These are phyloP conservation scores for Cynocephalus volans DNA, from an alignment of 2,113 vertebrate species.

Conservation along the genomic window DNA sequence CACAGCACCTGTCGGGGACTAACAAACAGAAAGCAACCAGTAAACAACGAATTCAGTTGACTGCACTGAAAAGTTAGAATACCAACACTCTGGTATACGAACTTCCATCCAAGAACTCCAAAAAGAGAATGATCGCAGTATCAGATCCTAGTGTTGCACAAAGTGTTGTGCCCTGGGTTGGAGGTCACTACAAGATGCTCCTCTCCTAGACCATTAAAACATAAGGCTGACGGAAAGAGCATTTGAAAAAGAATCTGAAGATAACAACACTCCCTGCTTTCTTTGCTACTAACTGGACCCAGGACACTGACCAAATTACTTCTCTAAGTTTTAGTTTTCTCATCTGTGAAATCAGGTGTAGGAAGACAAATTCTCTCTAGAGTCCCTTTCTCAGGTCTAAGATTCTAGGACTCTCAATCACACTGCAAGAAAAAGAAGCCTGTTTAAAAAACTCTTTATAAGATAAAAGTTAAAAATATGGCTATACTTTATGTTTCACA, in stretches of 20 bases:
- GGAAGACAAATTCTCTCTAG: constrained; percentile 9
- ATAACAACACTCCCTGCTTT: neutral
- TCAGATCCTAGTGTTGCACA: neutral
- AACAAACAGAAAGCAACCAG: constrained; percentile 24
- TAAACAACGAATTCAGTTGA: constrained; percentile 51
- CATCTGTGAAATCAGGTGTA: constrained; percentile 34
- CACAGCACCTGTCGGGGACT: constrained; percentile 10
- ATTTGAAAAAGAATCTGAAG: neutral
- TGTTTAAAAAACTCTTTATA: constrained; percentile 48
- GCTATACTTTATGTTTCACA: neutral
- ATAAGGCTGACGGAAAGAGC: neutral
- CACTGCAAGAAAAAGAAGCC: neutral
- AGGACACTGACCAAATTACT: neutral
- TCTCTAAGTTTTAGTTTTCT: constrained; percentile 50
- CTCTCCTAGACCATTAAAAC: neutral
- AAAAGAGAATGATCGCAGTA: neutral
- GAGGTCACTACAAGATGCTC: neutral
- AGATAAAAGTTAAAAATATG: neutral
- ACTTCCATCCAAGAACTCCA: constrained; percentile 14
- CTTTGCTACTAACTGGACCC: neutral
- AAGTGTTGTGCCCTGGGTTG: neutral
- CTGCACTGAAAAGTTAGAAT: neutral
- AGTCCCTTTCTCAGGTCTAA: constrained; percentile 14
- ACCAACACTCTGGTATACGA: neutral
- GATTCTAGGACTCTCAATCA: constrained; percentile 44